Base-by-base conservation (phyloP, 2,113 vertebrate species). In the Antechinus flavipes region DNA sequence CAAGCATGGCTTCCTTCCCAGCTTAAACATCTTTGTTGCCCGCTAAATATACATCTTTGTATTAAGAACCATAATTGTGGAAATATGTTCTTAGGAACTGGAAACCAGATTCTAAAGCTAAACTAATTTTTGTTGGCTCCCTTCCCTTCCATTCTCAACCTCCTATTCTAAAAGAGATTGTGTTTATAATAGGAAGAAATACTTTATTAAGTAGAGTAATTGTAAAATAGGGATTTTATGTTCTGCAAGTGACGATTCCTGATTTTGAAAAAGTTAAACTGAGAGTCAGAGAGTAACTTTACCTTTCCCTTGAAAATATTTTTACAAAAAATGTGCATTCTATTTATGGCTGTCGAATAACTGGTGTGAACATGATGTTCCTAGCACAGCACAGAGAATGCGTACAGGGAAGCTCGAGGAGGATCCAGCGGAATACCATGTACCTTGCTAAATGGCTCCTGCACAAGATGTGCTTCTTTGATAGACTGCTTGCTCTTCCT, bases 61-160 rank as follows among this genome's bases (percentile, higher is more conserved):
- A 97, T 96, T 98, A 98, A 98, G 98, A 98, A 98, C 98, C 91
- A 55, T 97, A 98, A 97, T 92, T 97, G 97, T 0, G 98, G 98
- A 98, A 98, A 98, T 97, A 98, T 96, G 96, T 97, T 97, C 98
- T 97, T 97, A 98, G 96, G 97, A 98, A 98, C 95, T 96, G 97
- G 95, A 98, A 96, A 93, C 97, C 98, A 98, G 97, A 98, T 97
- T 95, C 98, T 99, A 99, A 98, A 98, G 98, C 98, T 98, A 98
- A 97, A 98, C 97, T 97, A 98, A 97, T 97, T 98, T 98, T 98
- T 98, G 98, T 98, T 98, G 98, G 98, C 98, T 98, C 97, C 98
- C 97, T 98, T 97, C 96, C 97, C 96, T 76, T 35, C 35, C 68
- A 97, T 93, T 95, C 94, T 98, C 90, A 93, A 52, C 91, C 98